These are phyloP conservation scores for Anguilla rostrata DNA, from an alignment of 2,113 vertebrate species.

Conservation along the genomic window DNA sequence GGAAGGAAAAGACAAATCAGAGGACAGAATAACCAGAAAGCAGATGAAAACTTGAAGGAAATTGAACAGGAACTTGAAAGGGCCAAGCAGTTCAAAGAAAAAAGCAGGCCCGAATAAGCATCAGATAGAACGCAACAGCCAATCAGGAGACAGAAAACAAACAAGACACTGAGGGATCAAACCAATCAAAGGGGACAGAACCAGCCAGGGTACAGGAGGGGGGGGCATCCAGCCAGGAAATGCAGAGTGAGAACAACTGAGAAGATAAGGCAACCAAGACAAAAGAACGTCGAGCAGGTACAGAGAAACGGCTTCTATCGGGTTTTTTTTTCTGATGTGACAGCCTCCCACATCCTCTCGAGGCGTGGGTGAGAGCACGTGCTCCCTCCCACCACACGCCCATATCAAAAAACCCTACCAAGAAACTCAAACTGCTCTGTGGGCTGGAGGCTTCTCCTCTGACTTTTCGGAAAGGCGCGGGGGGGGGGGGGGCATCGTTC, in stretches of 20 bases:
- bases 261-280: neutral
- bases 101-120: too few species aligned
- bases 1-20: neutral
- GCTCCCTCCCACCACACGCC: neutral
- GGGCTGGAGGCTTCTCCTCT: neutral
- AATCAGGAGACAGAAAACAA: neutral
- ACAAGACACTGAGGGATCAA: too few species aligned
- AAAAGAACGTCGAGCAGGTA: neutral
- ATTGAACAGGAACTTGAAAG: too few species aligned
- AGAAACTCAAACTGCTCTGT: neutral
- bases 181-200: too few species aligned
- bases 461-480: neutral
- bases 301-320: neutral
- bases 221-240: too few species aligned
- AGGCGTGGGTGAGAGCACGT: neutral
- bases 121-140: neutral
- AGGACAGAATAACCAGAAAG: too few species aligned
- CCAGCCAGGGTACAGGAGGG: too few species aligned
- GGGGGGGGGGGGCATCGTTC: neutral
- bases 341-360: constrained; percentile 9
- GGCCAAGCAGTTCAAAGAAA: too few species aligned
- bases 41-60: too few species aligned
- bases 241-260: neutral
- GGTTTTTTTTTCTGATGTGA: neutral
- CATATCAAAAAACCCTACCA: neutral